Evolutionary conservation across 2,888 invertebrate species (phyloP), one percentile per base, ranked within the genome.

Genomic region (Protodeltote pygarga): DNA sequence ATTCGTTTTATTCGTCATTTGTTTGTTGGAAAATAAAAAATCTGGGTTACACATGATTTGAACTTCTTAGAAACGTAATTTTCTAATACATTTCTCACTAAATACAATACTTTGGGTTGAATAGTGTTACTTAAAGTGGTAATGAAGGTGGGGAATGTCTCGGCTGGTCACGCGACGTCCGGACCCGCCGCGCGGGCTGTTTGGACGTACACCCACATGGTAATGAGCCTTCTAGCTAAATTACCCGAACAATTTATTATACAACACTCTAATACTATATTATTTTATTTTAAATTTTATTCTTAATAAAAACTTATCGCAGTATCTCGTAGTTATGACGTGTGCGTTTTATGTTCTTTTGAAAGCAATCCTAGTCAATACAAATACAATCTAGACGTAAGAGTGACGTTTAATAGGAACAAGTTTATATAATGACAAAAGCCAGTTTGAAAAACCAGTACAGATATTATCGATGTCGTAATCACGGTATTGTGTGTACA

Each of bases 91-190:
- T 25, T 59, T 51, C 32, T 50, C 45, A 63, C 45, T 54, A 51
- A 66, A 69, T 63, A 54, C 62, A 62, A 55, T 63, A 63, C 45
- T 68, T 60, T 58, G 40, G 47, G 47, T 60, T 60, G 47, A 61
- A 65, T 62, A 49, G 50, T 64, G 62, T 63, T 66, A 71, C 64
- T 68, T 64, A 63, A 63, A 62, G 69, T 58, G 52, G 55, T 54
- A 67, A 61, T 61, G 58, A 55, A 38, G 58, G 59, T 46, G 52
- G 63, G 58, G 63, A 63, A 59, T 58, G 57, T 57, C 49, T 39
- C 19, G 59, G 33, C 31, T 19, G 60, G 75, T 75, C 77, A 77
- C 75, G 77, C 77, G 55, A 77, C 28, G 49, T 62, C 60, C 71
- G 64, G 60, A 24, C 47, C 23, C 49, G n/a, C n/a, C n/a, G n/a